phyloP scores from a whole-genome alignment of 2,888 invertebrate genomes.

The Polydrusus pterygomalis region DNA sequence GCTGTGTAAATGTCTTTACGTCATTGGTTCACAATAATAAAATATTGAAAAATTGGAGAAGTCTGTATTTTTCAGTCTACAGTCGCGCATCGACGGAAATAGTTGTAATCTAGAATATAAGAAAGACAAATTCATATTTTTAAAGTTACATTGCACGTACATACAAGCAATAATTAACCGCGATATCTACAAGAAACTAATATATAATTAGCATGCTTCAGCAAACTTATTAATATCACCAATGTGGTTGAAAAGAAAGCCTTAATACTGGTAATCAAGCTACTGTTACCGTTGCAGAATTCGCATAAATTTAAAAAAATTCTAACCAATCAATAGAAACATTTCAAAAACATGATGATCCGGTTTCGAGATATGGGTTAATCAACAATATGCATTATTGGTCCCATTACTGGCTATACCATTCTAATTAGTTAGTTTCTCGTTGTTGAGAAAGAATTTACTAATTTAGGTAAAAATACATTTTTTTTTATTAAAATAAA shows the following conservation, averaged over 20 bases:
- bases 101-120: too few species aligned
- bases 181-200: background rate
- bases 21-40: too few species aligned
- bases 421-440: background rate
- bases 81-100: too few species aligned
- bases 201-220: constrained; percentile 11
- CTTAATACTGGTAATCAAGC: constrained; percentile 10
- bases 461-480: background rate
- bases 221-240: background rate
- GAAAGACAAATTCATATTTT: background rate
- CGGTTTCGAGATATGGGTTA: background rate
- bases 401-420: background rate
- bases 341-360: constrained; percentile 1
- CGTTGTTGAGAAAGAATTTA: background rate
- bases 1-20: too few species aligned
- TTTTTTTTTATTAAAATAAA: too few species aligned
- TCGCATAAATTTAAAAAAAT: background rate
- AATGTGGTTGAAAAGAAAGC: constrained; percentile 20
- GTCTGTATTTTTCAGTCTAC: too few species aligned
- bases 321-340: constrained; percentile 20
- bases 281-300: background rate
- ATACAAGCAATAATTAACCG: background rate
- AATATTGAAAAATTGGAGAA: too few species aligned
- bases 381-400: constrained; percentile 3
- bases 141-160: background rate